These are phyloP conservation scores for Podiceps cristatus DNA, from an alignment of 2,113 vertebrate genomes.

Conservation along the genomic window DNA sequence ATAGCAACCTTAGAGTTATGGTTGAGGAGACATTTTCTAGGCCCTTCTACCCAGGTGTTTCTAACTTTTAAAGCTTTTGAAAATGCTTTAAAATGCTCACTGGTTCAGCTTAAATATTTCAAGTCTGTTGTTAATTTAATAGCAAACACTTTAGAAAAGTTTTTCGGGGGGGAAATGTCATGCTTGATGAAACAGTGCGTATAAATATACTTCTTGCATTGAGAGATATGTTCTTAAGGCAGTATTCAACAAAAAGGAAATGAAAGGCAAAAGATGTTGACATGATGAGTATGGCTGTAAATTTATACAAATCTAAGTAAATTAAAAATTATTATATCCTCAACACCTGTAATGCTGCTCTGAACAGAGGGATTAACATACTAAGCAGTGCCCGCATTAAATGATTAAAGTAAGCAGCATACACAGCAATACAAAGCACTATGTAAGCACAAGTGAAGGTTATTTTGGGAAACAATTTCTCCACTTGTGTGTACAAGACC, in stretches of 20 bases:
- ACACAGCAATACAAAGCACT: not conserved
- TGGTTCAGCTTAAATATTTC: not conserved
- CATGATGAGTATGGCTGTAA: not conserved
- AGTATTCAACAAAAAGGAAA: not conserved
- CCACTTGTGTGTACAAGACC: not conserved
- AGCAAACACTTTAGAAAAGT: not conserved
- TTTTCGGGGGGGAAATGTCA: not conserved
- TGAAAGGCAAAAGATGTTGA: not conserved
- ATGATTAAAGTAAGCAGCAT: not conserved
- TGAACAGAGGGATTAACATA: not conserved
- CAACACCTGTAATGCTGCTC: not conserved
- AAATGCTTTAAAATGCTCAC: not conserved
- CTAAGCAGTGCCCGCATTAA: not conserved
- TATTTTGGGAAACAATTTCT: slow-evolving; percentile 18
- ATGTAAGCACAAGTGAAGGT: not conserved
- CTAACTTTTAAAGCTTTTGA: slow-evolving; percentile 14
- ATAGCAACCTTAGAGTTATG: slow-evolving; percentile 44
- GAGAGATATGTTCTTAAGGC: not conserved
- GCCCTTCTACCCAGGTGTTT: not conserved
- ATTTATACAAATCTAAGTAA: not conserved
- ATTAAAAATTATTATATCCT: not conserved
- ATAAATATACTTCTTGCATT: not conserved
- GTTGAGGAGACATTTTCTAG: slow-evolving; percentile 18
- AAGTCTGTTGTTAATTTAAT: not conserved
- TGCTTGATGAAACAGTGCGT: not conserved